Base-by-base conservation (phyloP, 2,888 invertebrate species). In the Acanthopleura granulata region DNA sequence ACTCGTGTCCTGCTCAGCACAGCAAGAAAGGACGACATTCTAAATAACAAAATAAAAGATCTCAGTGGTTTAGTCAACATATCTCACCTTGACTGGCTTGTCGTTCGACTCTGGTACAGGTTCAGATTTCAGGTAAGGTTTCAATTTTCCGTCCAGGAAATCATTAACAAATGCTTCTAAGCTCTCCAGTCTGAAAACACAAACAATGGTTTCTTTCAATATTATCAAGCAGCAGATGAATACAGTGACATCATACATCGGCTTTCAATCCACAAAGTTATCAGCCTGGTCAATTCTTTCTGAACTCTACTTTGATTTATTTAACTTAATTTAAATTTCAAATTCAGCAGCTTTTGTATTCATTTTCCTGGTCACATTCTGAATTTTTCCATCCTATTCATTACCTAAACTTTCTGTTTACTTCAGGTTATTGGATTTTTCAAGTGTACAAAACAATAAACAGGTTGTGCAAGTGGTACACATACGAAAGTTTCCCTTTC, bases 111-210 rank as follows among this genome's bases (percentile, higher is more conserved):
- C 95, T 4, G 99, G 99, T 50, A 98, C 91, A 0, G 96, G 92
- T 90, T 99, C 99, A 0, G 99, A 99, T 91, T 99, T 99, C 81
- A 99, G 91, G 92, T 95, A 98, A 0, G 98, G 95, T 86, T 97
- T 96, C 81, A 99, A 90, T 83, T 95, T 94, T 72, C 94, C 96
- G 77, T 93, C 95, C 79, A 95, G 91, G 66, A 98, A 91, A 86
- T 97, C 95, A 83, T 94, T 94, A 66, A 96, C 93, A 93, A 99
- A 99, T 61, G 93, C 90, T 84, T 95, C 94, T 78, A 99, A 93
- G 86, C 92, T 93, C 74, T 98, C 98, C 81, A 97, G 92, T 80
- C 95, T 95, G 91, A 76, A 91, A 86, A 72, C 73, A 74, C 74
- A 80, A 76, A 62, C n/a, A n/a, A n/a, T n/a, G 72, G 3, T 40